These are phyloP conservation scores for Sus scrofa DNA, from an alignment of 2,113 vertebrate genomes.

Conservation along the genomic window T2T-Sscrofa CM000826.6:29814001-29814500, in stretches of 20 bases:
- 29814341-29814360: background rate
- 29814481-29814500: background rate
- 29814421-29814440: background rate
- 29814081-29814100: background rate
- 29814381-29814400: background rate
- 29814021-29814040: background rate
- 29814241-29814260: background rate
- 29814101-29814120: conserved; percentile 5
- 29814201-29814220: background rate
- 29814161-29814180: background rate
- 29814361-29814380: background rate
- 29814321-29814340: conserved; percentile 11
- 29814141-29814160: background rate
- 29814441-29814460: background rate
- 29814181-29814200: background rate
- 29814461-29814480: conserved; percentile 31
- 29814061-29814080: background rate
- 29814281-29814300: background rate
- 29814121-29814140: background rate
- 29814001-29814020: background rate
- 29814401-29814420: background rate
- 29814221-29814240: background rate
- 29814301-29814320: background rate
- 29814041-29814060: background rate
- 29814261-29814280: background rate